phyloP scores from a whole-genome alignment of 2,113 vertebrate genomes.

The Nerophis ophidion region DNA sequence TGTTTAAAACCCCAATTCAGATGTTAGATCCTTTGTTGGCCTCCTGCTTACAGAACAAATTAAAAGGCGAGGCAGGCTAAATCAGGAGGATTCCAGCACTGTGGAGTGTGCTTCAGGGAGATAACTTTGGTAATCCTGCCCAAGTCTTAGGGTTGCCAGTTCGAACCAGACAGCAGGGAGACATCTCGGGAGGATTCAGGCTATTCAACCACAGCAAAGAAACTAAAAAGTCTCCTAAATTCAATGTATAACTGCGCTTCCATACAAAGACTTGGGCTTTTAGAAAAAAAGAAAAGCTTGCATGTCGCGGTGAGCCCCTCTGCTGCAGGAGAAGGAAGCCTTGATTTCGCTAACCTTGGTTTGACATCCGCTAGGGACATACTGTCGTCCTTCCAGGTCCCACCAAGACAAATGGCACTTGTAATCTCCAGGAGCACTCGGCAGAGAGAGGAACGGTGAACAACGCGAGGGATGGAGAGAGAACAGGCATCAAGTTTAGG shows the following conservation, averaged over 20 bases:
- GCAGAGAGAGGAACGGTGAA: slow-evolving; percentile 41
- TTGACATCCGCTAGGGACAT: slow-evolving; percentile 25
- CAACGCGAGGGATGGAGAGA: slow-evolving; percentile 26
- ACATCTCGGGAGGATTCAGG: slow-evolving; percentile 28
- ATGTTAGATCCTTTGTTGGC: slow-evolving; percentile 13
- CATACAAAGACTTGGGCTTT: slow-evolving; percentile 37
- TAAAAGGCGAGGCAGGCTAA: slow-evolving; percentile 40
- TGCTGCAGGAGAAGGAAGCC: slow-evolving; percentile 27
- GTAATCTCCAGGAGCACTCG: slow-evolving; percentile 54
- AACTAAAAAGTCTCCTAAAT: slow-evolving; percentile 24
- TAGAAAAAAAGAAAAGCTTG: slow-evolving; percentile 34
- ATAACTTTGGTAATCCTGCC: slow-evolving; percentile 50
- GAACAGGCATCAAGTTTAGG: slow-evolving; percentile 38
- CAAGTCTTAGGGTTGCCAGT: slow-evolving; percentile 45
- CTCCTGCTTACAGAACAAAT: slow-evolving; percentile 41
- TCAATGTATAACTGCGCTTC: slow-evolving; percentile 31
- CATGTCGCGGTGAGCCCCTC: slow-evolving; percentile 23
- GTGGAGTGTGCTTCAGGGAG: slow-evolving; percentile 37
- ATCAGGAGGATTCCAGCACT: slow-evolving; percentile 44
- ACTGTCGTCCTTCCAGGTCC: slow-evolving; percentile 20
- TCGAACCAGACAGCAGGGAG: slow-evolving; percentile 38
- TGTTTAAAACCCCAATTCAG: slow-evolving; percentile 13
- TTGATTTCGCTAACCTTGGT: slow-evolving; percentile 32
- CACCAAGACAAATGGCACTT: slow-evolving; percentile 38
- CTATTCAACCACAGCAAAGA: slow-evolving; percentile 29